Evolutionary conservation across 2,888 invertebrate genomes (phyloP).

Genomic region (Diarsia brunnea): DNA sequence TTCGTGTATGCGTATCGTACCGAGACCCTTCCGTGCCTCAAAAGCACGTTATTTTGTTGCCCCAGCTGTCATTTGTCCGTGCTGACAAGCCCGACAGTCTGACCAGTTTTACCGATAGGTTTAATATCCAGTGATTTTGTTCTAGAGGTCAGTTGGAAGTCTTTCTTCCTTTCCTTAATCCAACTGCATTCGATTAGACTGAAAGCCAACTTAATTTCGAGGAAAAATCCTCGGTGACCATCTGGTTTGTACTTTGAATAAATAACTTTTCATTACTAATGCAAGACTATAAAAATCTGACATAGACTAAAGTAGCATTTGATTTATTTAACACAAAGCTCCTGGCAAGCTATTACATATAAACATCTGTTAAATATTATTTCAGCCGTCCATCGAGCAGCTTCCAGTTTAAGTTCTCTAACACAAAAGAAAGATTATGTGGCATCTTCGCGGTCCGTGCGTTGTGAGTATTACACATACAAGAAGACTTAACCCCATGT

Average conservation of each 20-base stretch:
- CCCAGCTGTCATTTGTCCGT: neutral
- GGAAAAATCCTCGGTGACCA: too few relatives aligned
- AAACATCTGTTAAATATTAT: constrained; percentile 28
- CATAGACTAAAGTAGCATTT: neutral
- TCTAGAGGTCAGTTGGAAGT: too few relatives aligned
- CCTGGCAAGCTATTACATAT: neutral
- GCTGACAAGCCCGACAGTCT: too few relatives aligned
- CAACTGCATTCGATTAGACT: too few relatives aligned
- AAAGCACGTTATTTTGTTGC: neutral
- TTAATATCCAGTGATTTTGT: too few relatives aligned
- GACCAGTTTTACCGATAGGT: too few relatives aligned
- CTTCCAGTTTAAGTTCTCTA: constrained; percentile 82
- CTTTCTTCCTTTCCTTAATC: too few relatives aligned
- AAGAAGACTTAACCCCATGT: constrained; percentile 59
- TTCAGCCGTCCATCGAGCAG: constrained; percentile 84
- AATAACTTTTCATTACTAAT: neutral
- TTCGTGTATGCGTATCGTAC: neutral
- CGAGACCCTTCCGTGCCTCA: neutral
- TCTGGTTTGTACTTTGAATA: too few relatives aligned
- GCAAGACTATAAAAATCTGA: neutral
- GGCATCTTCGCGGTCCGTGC: constrained; percentile 70
- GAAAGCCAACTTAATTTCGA: too few relatives aligned
- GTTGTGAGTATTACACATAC: constrained; percentile 79
- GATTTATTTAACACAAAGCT: neutral
- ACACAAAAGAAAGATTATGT: constrained; percentile 80